Conservation (phyloP, 2,113 vertebrate genomes). For the Piaya cayana region DNA sequence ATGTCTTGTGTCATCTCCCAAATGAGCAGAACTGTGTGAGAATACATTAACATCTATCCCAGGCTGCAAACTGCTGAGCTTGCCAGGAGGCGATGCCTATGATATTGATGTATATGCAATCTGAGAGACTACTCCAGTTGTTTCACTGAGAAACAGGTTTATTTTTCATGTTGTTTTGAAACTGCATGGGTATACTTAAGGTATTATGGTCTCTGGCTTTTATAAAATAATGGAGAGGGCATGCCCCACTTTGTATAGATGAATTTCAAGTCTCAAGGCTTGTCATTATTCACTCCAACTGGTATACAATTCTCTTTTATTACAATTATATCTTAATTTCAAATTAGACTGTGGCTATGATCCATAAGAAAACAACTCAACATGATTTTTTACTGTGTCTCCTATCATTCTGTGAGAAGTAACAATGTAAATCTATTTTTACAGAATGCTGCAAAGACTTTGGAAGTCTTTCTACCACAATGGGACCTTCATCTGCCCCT, state of each 20-base stretch:
- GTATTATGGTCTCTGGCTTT: background rate
- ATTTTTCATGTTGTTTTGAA: background rate
- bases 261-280: background rate
- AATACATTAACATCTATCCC: rapidly evolving
- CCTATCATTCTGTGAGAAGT: background rate
- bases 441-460: background rate
- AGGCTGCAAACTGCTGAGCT: background rate
- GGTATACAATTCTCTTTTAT: background rate
- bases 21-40: background rate
- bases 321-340: background rate
- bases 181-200: background rate
- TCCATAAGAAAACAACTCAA: background rate
- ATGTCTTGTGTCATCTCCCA: background rate
- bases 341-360: background rate
- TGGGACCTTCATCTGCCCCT: background rate
- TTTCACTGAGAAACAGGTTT: background rate
- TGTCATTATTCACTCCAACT: background rate
- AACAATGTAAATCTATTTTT: background rate
- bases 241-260: background rate
- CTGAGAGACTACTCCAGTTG: background rate
- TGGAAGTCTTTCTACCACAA: background rate
- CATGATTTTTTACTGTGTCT: background rate
- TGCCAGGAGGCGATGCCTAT: rapidly evolving
- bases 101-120: background rate
- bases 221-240: background rate